Base-by-base conservation (phyloP, 2,113 vertebrate species). In the Empidonax traillii region DNA sequence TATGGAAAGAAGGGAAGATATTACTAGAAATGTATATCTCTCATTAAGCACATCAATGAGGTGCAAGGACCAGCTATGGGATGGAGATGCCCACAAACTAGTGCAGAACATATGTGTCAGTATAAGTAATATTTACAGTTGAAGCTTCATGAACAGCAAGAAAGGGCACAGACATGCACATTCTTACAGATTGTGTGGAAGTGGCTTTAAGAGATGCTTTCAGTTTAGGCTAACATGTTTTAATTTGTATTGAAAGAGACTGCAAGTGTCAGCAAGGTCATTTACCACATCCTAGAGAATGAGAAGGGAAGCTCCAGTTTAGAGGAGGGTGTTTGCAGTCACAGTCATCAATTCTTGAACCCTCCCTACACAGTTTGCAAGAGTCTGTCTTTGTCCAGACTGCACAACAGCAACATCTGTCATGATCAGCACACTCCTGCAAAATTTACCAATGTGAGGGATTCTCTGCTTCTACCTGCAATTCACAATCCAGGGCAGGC, bases 171-270 rank as follows among this genome's bases (percentile, higher is more conserved):
- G 77, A 76, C 44, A 91, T 43, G 49, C 78, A 91, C 91, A 85
- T 88, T 93, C 71, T 35, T 95, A 90, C 96, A 97, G 92, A 96
- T 92, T 96, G 94, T 88, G 90, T 65, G 90, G 85, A 94, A 97
- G 62, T 79, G 90, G 44, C 78, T 96, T 65, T 73, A 87, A 96
- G 92, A 95, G 67, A 85, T 90, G 59, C 77, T 92, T 95, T 96
- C 90, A 88, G 95, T 94, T 94, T 95, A 86, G 85, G 61, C 92
- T 97, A 92, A 84, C 92, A 90, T 94, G 25, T 95, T 94, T 67
- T 94, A 94, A 96, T 94, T 96, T 74, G 72, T 86, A 95, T 33
- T 86, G 88, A 96, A 85, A 90, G 88, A 94, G 90, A 86, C 85
- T 93, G 75, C n/a, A 73, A 83, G 72, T 80, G 85, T 83, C 96